Evolutionary conservation across 2,113 vertebrate species (phyloP).

Genomic region (Sinocyclocheilus rhinocerous): DNA sequence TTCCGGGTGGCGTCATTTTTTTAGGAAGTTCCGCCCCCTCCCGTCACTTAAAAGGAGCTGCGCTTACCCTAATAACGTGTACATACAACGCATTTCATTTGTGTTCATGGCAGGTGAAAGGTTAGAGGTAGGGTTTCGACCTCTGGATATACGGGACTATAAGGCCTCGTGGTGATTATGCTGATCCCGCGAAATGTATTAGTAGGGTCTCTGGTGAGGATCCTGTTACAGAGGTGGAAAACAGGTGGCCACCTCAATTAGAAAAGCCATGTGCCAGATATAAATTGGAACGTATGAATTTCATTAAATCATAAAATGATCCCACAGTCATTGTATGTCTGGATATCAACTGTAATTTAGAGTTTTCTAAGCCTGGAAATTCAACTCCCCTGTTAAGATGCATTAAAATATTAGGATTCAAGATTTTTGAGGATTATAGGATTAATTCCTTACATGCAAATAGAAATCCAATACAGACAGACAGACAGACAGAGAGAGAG

Average conservation of each 20-base stretch:
- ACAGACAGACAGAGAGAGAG: no score
- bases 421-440: no score
- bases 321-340: not conserved
- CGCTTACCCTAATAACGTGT: not conserved
- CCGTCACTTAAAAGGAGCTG: not conserved
- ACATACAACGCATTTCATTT: not conserved
- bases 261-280: not conserved
- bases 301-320: not conserved
- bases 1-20: constrained; percentile 44
- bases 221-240: not conserved
- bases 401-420: not conserved
- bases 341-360: not conserved
- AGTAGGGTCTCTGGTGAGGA: not conserved
- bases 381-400: not conserved
- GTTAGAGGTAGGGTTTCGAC: not conserved
- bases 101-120: not conserved
- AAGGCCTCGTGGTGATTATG: not conserved
- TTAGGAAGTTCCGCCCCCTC: constrained; percentile 39
- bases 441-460: no score
- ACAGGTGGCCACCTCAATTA: constrained; percentile 3
- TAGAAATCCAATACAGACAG: no score
- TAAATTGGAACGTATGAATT: not conserved
- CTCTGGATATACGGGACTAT: not conserved
- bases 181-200: not conserved
- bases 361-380: not conserved